A percentile compares a stretch with the other conserved stretches of the same genome.
These are phyloP conservation scores for Stomorhina lunata DNA, from an alignment of 2,888 invertebrate species.

Conservation along the genomic window DNA sequence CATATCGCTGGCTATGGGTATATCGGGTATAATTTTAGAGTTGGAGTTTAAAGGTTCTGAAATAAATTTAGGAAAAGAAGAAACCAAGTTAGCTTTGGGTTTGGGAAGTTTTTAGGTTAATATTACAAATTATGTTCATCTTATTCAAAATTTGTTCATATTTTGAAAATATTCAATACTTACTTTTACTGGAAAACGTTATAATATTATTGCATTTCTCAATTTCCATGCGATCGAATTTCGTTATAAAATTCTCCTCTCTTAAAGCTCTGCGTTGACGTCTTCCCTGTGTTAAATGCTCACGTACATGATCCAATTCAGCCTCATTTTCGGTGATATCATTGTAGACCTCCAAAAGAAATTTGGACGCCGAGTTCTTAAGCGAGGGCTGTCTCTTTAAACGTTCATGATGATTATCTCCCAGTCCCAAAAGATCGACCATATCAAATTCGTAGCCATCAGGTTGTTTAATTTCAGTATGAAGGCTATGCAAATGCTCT, in stretches of 20 bases:
- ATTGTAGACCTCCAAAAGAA: constrained; percentile 92
- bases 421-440: constrained; percentile 90
- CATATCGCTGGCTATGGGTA: constrained; percentile 60
- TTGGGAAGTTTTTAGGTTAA: too few relatives aligned
- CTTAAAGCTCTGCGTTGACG: constrained; percentile 79
- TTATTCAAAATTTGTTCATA: too few relatives aligned
- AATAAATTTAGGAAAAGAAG: too few relatives aligned
- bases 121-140: too few relatives aligned
- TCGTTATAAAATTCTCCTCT: constrained; percentile 82
- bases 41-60: constrained; percentile 6
- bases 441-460: constrained; percentile 82
- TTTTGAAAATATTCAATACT: constrained; percentile 71
- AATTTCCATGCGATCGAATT: constrained; percentile 89
- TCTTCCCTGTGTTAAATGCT: constrained; percentile 81
- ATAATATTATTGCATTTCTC: constrained; percentile 95
- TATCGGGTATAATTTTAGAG: constrained; percentile 18
- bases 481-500: background rate
- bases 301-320: constrained; percentile 71
- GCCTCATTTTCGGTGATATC: constrained; percentile 83
- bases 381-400: constrained; percentile 79
- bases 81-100: too few relatives aligned
- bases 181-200: constrained; percentile 94
- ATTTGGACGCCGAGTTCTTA: constrained; percentile 85
- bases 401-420: constrained; percentile 85
- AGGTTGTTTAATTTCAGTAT: background rate